Conservation (phyloP, 2,888 invertebrate genomes). For the Prenolepis imparis region DNA sequence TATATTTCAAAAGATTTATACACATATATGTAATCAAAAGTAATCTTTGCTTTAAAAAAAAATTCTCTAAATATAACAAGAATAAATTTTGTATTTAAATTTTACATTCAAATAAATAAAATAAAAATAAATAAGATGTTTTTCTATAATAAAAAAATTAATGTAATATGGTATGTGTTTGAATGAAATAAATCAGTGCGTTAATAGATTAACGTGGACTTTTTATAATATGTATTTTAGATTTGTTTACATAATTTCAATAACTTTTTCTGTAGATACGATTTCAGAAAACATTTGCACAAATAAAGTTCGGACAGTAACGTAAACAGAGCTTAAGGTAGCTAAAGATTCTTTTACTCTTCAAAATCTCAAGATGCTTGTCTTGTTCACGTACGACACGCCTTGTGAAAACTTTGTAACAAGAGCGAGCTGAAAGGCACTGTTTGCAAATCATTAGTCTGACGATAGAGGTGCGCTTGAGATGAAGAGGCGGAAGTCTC, state of each 20-base stretch:
- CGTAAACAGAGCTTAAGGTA: neutral
- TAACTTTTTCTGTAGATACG: neutral
- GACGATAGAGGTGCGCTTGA: slow-evolving; percentile 73
- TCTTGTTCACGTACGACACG: slow-evolving; percentile 76
- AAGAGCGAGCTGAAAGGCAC: slow-evolving; percentile 78
- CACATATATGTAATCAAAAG: neutral
- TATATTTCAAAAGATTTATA: neutral
- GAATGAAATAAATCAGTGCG: neutral
- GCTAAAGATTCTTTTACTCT: slow-evolving; percentile 40
- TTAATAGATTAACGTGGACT: neutral
- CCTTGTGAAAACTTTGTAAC: slow-evolving; percentile 80
- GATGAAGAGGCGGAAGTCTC: slow-evolving; percentile 56
- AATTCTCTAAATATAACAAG: neutral
- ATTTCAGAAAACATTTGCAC: neutral
- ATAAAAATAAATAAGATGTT: neutral
- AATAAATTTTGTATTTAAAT: neutral
- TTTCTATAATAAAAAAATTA: neutral
- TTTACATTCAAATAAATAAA: neutral
- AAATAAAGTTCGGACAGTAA: slow-evolving; percentile 40
- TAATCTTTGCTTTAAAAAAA: neutral
- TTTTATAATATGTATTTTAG: neutral
- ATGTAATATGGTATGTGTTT: neutral
- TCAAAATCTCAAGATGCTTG: slow-evolving; percentile 77
- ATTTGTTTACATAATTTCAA: neutral
- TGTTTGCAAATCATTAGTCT: slow-evolving; percentile 85